Base-by-base conservation (phyloP, 2,113 vertebrate species). In the Microcebus griseorufus region DNA sequence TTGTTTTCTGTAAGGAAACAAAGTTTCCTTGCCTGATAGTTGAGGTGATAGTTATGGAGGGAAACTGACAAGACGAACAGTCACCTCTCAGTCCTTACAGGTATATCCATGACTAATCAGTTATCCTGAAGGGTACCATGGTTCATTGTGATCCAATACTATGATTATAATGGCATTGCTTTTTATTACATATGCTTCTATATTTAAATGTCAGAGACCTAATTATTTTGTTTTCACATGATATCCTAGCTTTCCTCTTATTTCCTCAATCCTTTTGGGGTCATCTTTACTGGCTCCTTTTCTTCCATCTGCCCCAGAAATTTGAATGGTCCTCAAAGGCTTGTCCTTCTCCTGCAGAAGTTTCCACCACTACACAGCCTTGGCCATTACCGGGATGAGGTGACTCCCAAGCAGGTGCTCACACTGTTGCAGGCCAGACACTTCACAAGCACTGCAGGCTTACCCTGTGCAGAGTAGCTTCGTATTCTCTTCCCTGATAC, bases 1-100 rank as follows among this genome's bases (percentile, higher is more conserved):
- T 92, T 72, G 14, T 53, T 87, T 93, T 67, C 65, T 88, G 4
- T 84, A 34, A 95, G 45, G 55, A 89, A 45, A 88, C 75, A 84
- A 22, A 22, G 9, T 69, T 72, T 72, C 70, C 37, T 13, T 72
- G 25, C 13, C 76, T 78, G 7, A 87, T 42, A 53, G 48, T 62
- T 75, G 73, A 51, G 22, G 39, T 53, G 42, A 78, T 51, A 58
- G 17, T 18, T 45, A 75, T 69, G 1, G 11, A 62, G 42, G 39
- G 32, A 11, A 76, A 45, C 27, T n/a, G 13, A 29, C 53, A 34
- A n/a, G 8, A 17, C 32, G 42, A 42, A 25, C 20, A 72, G 82
- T 34, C 37, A 2, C 25, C 48, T 87, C 42, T 91, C 29, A 55
- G 16, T 13, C 48, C 20, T 75, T 84, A 60, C 27, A 84, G 20